Base-by-base conservation (phyloP, 2,797 vertebrate species). In the Gallinago nigripennis region DNA sequence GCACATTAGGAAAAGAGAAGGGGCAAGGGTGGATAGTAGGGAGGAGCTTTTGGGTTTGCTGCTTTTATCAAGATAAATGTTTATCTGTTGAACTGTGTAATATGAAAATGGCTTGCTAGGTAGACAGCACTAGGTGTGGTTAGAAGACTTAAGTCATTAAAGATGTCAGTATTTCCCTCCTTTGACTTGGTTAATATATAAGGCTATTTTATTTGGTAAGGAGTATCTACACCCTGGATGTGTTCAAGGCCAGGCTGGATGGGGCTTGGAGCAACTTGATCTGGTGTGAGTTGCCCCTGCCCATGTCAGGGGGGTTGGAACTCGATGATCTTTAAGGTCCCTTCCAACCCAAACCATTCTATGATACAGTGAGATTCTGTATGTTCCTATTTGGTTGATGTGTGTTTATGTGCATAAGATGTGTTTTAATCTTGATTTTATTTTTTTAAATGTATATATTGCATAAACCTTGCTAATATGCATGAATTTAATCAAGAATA, bases 11-110 rank as follows among this genome's bases (percentile, higher is more conserved):
- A 92, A 92, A 76, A 92, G 72, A 94, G 76, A 92, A 92, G 51
- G 68, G 92, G 48, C 76, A 61, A 2, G 8, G 30, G 30, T 58
- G 23, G 28, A 7, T 33, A 61, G 23, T 6, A 20, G 9, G 11
- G 33, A 73, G 51, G 60, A 85, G 43, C 93, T 95, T 96, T 83
- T 48, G n/a, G 11, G 10, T 95, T 96, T 95, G 30, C 63, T 86
- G 10, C 92, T 89, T 57, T 12, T 31, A 14, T 85, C 86, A 90
- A 80, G 91, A 57, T 89, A 69, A 75, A 68, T 0, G 5, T 81
- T 27, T 53, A 18, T 81, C 37, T 93, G 2, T 88, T 46, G 58
- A 76, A 11, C 25, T 45, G 45, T 65, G 15, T 78, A 9, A 80
- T 50, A 39, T 90, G 51, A 88, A 95, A 88, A 77, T 88, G 79